These are phyloP conservation scores for Gorsachius magnificus DNA, from an alignment of 2,797 vertebrate genomes.

Conservation along the genomic window DNA sequence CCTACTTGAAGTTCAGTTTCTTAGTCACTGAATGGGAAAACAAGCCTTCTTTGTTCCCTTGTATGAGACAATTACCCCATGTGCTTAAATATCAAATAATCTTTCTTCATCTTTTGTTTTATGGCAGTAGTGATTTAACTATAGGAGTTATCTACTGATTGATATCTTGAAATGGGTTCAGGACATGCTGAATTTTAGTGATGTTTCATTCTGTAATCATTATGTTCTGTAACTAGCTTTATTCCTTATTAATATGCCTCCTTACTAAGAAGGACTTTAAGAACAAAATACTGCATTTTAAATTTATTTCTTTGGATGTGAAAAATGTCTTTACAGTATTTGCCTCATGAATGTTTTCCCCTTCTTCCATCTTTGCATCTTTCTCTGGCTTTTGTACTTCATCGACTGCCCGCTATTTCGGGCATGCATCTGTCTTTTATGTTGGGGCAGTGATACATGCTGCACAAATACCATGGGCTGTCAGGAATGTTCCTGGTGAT, in stretches of 20 bases:
- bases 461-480: background rate
- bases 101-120: background rate
- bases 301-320: background rate
- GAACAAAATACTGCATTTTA: background rate
- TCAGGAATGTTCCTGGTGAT: background rate
- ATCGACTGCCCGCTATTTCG: background rate
- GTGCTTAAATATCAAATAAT: background rate
- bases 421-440: background rate
- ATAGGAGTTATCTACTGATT: background rate
- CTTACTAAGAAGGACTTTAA: background rate
- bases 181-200: background rate
- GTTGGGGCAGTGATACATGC: background rate
- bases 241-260: background rate
- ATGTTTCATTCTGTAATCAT: background rate
- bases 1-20: background rate
- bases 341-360: background rate
- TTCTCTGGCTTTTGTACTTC: background rate
- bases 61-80: background rate
- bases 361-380: background rate
- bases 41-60: background rate
- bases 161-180: background rate
- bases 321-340: background rate
- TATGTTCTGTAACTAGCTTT: background rate
- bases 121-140: background rate
- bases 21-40: background rate